Base-by-base conservation (phyloP, 2,797 vertebrate species). In the Syndactyla subalaris region DNA sequence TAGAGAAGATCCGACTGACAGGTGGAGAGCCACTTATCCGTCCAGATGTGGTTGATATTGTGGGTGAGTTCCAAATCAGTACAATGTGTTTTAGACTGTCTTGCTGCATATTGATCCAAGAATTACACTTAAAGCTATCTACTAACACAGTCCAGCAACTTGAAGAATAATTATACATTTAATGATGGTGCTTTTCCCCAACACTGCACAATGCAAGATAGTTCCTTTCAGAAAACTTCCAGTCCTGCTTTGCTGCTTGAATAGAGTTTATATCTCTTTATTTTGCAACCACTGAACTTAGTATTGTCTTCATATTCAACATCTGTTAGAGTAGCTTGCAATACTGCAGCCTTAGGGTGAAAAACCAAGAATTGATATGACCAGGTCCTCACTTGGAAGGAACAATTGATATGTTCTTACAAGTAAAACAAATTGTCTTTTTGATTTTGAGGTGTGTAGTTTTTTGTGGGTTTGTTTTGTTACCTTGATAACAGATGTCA, bases 11-110 rank as follows among this genome's bases (percentile, higher is more conserved):
- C 92, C 99, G 99, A 8, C 98, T 99, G 41, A 99, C 99, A 0
- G 99, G 99, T 5, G 99, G 99, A 88, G 99, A 99, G 88, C 99
- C 99, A 0, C 99, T 99, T 65, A 99, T 99, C 97, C 98, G 99
- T 61, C 99, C 99, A 0, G 99, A 99, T 11, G 98, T 99, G 59
- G 97, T 99, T 81, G 98, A 99, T 73, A 98, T 99, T 23, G 98
- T 99, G 68, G 98, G 99, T 99, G 97, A 98, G 97, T 91, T 81
- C 26, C 43, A 46, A 80, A 19, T 43, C 70, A 85, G 62, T 41
- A 16, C n/a, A 34, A 4, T 7, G 30, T 43, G 45, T 74, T 80
- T 79, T 65, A 49, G 38, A 85, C 18, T 70, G 36, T 61, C 66
- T 85, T 85, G 36, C 21, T 84, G 4, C 62, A 7, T 65, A 34